Evolutionary conservation across 2,888 invertebrate species (phyloP).

Genomic region (Drosophila monieri): DNA sequence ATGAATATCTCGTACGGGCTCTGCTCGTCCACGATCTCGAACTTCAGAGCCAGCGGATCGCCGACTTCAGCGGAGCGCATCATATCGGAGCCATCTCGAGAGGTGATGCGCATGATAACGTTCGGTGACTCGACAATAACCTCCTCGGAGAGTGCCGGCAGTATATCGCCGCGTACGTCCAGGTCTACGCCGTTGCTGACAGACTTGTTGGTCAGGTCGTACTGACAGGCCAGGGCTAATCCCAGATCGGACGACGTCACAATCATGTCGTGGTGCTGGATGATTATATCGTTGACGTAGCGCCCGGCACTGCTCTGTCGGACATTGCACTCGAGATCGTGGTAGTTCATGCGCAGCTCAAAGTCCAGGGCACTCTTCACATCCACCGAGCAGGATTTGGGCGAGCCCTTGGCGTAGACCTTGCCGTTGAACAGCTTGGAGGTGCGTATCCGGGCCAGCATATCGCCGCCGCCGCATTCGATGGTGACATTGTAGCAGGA

Average conservation of each 20-base stretch:
- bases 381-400: conserved; percentile 95
- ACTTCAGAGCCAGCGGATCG: conserved; percentile 94
- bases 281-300: conserved; percentile 95
- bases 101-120: conserved; percentile 96
- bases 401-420: conserved; percentile 90
- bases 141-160: conserved; percentile 93
- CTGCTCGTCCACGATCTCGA: conserved; percentile 96
- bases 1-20: conserved; percentile 98
- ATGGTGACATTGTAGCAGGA: conserved; percentile 98
- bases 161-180: conserved; percentile 93
- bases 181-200: conserved; percentile 95
- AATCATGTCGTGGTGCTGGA: conserved; percentile 97
- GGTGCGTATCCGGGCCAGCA: conserved; percentile 96
- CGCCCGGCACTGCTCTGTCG: conserved; percentile 93
- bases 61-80: conserved; percentile 96
- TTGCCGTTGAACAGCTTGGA: conserved; percentile 90
- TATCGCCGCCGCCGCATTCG: conserved; percentile 95
- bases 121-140: conserved; percentile 97
- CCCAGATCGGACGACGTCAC: conserved; percentile 96
- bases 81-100: conserved; percentile 92
- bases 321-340: conserved; percentile 96
- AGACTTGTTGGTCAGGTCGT: conserved; percentile 96
- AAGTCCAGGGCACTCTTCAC: conserved; percentile 95
- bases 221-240: conserved; percentile 95
- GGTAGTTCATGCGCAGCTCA: conserved; percentile 95